Evolutionary conservation across 2,113 vertebrate genomes (phyloP), one percentile per base, ranked within the genome.

Genomic region (Toxostoma redivivum): DNA sequence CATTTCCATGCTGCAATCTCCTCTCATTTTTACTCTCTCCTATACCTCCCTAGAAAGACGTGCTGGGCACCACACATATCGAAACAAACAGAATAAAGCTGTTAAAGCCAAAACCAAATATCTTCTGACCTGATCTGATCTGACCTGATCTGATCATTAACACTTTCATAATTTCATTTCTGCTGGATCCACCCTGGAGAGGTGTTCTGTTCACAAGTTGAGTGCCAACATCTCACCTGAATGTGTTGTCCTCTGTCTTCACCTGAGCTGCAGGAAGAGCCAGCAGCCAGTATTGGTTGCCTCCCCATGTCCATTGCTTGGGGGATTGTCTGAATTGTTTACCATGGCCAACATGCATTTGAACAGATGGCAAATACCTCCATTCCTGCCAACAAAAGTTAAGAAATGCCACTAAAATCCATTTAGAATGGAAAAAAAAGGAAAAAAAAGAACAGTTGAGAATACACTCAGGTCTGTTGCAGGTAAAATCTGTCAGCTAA

Each of bases 281-380:
- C 13, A 40, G 14, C 12, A 37, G 50, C 71, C 72, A 61, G 69
- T 35, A 69, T 21, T 77, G 69, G 38, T 91, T 92, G 42, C 38
- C 23, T 88, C 72, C 78, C 62, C 22, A 22, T 11, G 19, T 33
- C 72, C 37, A 24, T 81, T 83, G 71, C 91, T 92, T 80, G 45
- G 95, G 93, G 94, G 97, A 94, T 93, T 69, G 10, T 37, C 57
- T 66, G 58, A 79, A 71, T 65, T 95, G 69, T 92, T 97, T 97
- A 91, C 84, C 83, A 58, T 38, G 87, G 86, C 77, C 92, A 96
- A 62, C 14, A 47, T 81, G 90, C 78, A 87, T 90, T 92, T 94
- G 92, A 97, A 94, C 96, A 98, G 97, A 97, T 97, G 95, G 97
- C 51, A 92, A 95, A 96, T 92, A 95, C 57, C 80, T 74, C 79